Conservation (phyloP, 2,797 vertebrate genomes). For the Cyclopterus lumpus region DNA sequence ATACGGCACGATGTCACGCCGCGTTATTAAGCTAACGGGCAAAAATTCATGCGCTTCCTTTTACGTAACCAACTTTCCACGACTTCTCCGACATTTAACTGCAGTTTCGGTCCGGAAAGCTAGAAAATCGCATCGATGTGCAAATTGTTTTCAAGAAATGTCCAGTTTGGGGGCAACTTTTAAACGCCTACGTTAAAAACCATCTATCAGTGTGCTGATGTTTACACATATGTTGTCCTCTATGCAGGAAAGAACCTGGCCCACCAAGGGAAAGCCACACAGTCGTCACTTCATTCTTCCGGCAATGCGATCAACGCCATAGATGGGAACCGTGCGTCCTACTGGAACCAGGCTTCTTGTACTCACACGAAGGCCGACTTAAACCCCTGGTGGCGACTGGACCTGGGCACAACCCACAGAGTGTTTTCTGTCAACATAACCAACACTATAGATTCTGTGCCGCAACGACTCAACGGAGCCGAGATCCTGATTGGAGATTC, state of each 20-base stretch:
- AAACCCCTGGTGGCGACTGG: constrained; percentile 76
- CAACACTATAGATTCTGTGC: neutral
- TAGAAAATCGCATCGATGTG: too few species aligned
- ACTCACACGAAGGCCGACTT: neutral
- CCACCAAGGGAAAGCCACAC: constrained; percentile 51
- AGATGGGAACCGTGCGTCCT: constrained; percentile 61
- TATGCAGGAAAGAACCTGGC: constrained; percentile 56
- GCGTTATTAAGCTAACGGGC: too few species aligned
- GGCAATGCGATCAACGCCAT: constrained; percentile 40
- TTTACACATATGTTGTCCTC: neutral
- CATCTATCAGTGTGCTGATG: neutral
- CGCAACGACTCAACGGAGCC: constrained; percentile 50
- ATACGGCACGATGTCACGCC: neutral
- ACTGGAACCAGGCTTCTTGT: constrained; percentile 37
- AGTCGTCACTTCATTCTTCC: neutral
- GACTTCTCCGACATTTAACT: too few species aligned
- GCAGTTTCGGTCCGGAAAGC: too few species aligned
- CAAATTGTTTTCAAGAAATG: too few species aligned
- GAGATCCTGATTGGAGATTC: constrained; percentile 71
- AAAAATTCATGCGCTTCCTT: neutral
- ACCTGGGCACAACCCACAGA: constrained; percentile 61
- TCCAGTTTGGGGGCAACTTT: too few species aligned
- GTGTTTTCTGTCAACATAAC: constrained; percentile 64
- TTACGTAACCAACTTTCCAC: too few species aligned
- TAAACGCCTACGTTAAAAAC: too few species aligned